These are phyloP conservation scores for Echeneis naucrates DNA, from an alignment of 2,797 vertebrate genomes.

Conservation along the genomic window DNA sequence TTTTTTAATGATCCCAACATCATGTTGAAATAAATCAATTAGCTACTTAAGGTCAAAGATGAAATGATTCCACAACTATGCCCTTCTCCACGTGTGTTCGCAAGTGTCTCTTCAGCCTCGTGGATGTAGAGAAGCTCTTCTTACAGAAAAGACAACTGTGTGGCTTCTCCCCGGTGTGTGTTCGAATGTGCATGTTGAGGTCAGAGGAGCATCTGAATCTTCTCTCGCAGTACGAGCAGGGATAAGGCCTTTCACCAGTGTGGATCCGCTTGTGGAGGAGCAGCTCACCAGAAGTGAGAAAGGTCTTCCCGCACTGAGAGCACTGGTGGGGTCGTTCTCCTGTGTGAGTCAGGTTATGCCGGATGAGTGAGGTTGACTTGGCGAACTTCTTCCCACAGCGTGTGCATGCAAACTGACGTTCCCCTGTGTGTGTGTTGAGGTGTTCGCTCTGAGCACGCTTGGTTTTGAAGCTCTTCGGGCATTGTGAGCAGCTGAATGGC, in stretches of 20 bases:
- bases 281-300: conserved; percentile 75
- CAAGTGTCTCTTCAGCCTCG: conserved; percentile 70
- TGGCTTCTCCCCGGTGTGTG: conserved; percentile 74
- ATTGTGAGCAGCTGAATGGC: conserved; percentile 70
- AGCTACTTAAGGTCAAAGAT: conserved; percentile 20
- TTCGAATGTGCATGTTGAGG: conserved; percentile 70
- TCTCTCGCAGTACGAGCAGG: conserved; percentile 71
- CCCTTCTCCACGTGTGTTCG: conserved; percentile 63
- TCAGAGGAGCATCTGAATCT: conserved; percentile 77
- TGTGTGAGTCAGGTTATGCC: conserved; percentile 75
- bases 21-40: neutral
- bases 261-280: conserved; percentile 75
- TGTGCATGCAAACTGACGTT: conserved; percentile 53
- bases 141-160: conserved; percentile 69
- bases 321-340: conserved; percentile 78
- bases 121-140: conserved; percentile 67
- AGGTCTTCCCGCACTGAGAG: conserved; percentile 72
- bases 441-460: conserved; percentile 71
- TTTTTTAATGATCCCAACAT: conserved; percentile 4
- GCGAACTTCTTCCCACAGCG: conserved; percentile 71
- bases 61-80: conserved; percentile 14
- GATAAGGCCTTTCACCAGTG: conserved; percentile 75
- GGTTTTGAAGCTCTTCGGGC: conserved; percentile 76
- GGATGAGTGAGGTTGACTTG: conserved; percentile 71
- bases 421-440: conserved; percentile 68